Percentiles rank a stretch among this genome's conserved stretches.
These are phyloP conservation scores for Ypsolopha scabrella DNA, from an alignment of 2,888 invertebrate genomes.

Conservation along the genomic window DNA sequence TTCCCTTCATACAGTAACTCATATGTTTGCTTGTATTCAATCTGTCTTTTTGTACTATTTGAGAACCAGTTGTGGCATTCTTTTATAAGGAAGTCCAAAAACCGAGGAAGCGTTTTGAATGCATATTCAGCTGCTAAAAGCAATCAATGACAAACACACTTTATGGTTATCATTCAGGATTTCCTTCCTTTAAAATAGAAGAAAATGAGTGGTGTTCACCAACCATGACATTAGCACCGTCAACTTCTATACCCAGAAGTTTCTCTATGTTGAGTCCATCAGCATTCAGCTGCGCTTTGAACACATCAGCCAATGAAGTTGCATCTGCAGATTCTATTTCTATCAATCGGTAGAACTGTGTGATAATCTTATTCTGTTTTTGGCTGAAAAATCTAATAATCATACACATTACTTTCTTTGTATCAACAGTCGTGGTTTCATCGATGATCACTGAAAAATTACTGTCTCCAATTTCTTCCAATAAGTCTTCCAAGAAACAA, in stretches of 20 bases:
- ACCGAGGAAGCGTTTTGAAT: background rate
- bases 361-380: slow-evolving; percentile 3
- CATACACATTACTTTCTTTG: background rate
- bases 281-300: slow-evolving; percentile 4
- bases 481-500: background rate
- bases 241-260: slow-evolving; percentile 2
- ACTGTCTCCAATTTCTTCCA: background rate
- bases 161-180: background rate
- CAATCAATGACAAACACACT: background rate
- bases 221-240: background rate
- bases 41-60: background rate
- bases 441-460: background rate
- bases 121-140: background rate
- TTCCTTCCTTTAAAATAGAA: background rate
- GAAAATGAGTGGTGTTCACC: background rate
- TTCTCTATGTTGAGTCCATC: slow-evolving; percentile 2
- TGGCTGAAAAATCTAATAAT: slow-evolving; percentile 2
- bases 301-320: slow-evolving; percentile 1
- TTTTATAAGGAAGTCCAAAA: background rate
- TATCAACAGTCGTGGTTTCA: background rate
- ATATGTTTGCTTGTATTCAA: background rate
- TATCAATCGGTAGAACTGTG: slow-evolving; percentile 3
- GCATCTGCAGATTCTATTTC: slow-evolving; percentile 4
- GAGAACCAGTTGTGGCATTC: background rate
- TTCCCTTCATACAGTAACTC: background rate